Conservation (phyloP, 2,888 invertebrate species). For the Hermaeophaga mercurialis region DNA sequence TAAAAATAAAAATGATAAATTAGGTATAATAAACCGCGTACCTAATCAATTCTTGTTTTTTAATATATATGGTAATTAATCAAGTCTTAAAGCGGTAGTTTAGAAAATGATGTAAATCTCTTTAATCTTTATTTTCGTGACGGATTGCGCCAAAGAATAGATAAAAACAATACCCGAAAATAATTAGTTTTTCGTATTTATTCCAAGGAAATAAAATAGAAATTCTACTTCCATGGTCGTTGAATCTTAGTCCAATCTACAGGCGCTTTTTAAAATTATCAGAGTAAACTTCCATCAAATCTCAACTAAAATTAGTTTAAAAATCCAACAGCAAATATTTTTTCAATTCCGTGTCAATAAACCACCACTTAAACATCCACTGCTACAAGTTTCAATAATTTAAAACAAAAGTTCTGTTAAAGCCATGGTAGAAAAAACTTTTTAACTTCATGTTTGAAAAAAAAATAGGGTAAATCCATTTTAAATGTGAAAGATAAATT, state of each 20-base stretch:
- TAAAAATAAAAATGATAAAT: slow-evolving; percentile 5
- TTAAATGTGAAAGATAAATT: too few relatives aligned
- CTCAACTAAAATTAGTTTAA: too few relatives aligned
- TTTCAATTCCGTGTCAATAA: too few relatives aligned
- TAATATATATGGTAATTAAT: slow-evolving; percentile 4
- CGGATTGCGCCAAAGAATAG: background rate
- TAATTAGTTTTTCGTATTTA: background rate
- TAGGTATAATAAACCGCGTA: background rate
- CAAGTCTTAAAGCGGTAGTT: slow-evolving; percentile 1
- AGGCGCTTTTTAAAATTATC: too few relatives aligned
- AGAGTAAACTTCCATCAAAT: background rate
- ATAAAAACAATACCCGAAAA: background rate
- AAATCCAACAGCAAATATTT: too few relatives aligned
- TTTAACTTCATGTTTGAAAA: too few relatives aligned
- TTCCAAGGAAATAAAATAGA: background rate
- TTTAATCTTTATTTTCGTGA: background rate
- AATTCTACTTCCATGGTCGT: background rate
- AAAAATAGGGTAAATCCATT: too few relatives aligned
- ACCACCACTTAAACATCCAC: too few relatives aligned
- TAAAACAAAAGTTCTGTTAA: too few relatives aligned
- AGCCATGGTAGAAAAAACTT: too few relatives aligned
- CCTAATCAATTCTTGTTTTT: background rate
- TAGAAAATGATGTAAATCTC: background rate
- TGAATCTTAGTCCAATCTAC: background rate
- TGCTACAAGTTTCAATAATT: too few relatives aligned